phyloP scores from a whole-genome alignment of 2,797 vertebrate genomes.

The Sebastes cheni region DNA sequence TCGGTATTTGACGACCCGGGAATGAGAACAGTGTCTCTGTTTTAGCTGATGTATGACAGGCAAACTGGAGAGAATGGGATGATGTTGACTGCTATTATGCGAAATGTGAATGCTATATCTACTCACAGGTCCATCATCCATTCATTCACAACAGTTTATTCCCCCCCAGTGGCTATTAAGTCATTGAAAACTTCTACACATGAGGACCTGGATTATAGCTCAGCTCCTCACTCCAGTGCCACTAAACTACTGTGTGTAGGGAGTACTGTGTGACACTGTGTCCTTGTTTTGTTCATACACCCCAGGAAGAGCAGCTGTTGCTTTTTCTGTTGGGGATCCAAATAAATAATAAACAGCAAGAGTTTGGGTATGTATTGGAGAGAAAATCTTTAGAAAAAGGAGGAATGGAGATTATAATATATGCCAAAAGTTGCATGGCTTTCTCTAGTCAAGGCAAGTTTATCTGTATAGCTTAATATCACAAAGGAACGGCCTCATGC shows the following conservation, averaged over 20 bases:
- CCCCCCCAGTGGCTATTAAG: neutral
- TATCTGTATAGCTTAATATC: neutral
- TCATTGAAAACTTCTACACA: neutral
- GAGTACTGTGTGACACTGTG: slow-evolving; percentile 2
- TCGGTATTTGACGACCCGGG: neutral
- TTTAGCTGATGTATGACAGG: neutral
- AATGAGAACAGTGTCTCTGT: neutral
- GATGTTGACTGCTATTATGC: neutral
- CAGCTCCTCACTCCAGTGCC: neutral
- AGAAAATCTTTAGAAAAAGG: neutral
- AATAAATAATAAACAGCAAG: slow-evolving; percentile 22
- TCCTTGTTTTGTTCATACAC: slow-evolving; percentile 38
- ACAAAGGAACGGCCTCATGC: neutral
- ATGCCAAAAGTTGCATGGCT: neutral
- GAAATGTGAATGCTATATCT: neutral
- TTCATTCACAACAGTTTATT: neutral
- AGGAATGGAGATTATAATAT: neutral
- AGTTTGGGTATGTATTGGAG: neutral
- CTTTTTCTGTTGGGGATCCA: slow-evolving; percentile 21
- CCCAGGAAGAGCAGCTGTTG: slow-evolving; percentile 24
- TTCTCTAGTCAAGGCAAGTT: neutral
- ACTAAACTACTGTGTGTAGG: neutral
- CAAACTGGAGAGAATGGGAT: neutral
- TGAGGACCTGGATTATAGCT: neutral
- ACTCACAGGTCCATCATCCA: neutral